These are phyloP conservation scores for Hippolais icterina DNA, from an alignment of 2,113 vertebrate species.

Conservation along the genomic window DNA sequence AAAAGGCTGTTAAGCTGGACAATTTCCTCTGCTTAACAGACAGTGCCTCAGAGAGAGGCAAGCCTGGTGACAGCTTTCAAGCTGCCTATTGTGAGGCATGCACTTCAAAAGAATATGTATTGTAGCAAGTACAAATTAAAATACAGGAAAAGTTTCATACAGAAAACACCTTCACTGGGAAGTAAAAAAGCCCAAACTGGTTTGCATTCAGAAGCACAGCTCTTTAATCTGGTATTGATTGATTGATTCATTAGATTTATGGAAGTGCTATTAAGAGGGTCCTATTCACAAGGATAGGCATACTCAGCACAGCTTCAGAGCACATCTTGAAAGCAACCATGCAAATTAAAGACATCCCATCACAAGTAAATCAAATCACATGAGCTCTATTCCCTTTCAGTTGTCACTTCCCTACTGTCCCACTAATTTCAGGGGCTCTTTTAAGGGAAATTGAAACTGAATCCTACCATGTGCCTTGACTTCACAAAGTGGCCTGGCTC, in stretches of 20 bases:
- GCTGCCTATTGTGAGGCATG: neutral
- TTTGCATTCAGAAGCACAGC: neutral
- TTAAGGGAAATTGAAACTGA: neutral
- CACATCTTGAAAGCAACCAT: neutral
- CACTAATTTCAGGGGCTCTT: neutral
- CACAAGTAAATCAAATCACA: neutral
- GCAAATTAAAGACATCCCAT: neutral
- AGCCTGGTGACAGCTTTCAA: neutral
- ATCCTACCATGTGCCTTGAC: neutral
- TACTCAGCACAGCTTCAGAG: neutral
- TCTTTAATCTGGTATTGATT: neutral
- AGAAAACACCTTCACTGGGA: neutral
- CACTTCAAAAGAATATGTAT: neutral
- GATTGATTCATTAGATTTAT: neutral
- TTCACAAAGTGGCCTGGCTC: neutral
- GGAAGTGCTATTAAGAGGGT: neutral
- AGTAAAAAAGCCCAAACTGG: neutral
- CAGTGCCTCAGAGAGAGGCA: neutral
- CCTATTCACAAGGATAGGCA: neutral
- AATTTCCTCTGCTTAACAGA: neutral
- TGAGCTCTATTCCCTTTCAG: neutral
- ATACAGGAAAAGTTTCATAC: neutral
- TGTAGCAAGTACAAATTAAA: slow-evolving; percentile 22
- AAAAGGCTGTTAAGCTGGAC: neutral
- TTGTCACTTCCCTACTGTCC: neutral